Evolutionary conservation across 2,888 invertebrate species (phyloP).

Genomic region (Polydrusus tereticollis): DNA sequence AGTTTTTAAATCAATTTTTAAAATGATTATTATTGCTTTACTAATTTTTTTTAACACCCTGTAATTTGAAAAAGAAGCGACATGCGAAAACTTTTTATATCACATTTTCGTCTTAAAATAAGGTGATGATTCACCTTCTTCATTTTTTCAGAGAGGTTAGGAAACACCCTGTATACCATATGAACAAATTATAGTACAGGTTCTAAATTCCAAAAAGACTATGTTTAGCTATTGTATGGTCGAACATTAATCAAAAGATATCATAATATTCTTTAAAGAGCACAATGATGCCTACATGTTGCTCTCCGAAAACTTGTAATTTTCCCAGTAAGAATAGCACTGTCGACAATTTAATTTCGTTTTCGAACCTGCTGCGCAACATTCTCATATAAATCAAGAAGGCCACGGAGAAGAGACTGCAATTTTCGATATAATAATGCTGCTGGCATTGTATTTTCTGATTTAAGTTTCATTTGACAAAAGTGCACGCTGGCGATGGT

Average conservation of each 20-base stretch:
- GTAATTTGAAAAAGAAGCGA: too few species aligned
- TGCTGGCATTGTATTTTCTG: slow-evolving; percentile 30
- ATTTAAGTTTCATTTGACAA: slow-evolving; percentile 15
- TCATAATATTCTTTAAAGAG: slow-evolving; percentile 32
- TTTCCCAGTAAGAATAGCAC: slow-evolving; percentile 29
- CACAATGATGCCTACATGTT: slow-evolving; percentile 37
- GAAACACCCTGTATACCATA: too few species aligned
- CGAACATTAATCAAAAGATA: slow-evolving; percentile 43
- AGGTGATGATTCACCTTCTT: too few species aligned
- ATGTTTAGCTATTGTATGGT: background rate
- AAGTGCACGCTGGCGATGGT: slow-evolving; percentile 6
- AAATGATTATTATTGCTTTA: too few species aligned
- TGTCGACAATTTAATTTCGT: slow-evolving; percentile 44
- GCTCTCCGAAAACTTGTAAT: slow-evolving; percentile 40
- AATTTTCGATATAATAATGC: slow-evolving; percentile 36
- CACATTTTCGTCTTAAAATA: too few species aligned
- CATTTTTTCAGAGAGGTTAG: too few species aligned
- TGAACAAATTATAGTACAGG: background rate
- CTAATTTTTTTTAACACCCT: too few species aligned
- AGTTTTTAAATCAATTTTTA: too few species aligned
- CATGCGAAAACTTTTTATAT: too few species aligned
- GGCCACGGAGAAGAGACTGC: slow-evolving; percentile 26
- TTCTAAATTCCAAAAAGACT: slow-evolving; percentile 23
- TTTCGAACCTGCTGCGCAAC: slow-evolving; percentile 38
- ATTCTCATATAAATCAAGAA: slow-evolving; percentile 30